Percentiles rank a stretch among this genome's conserved stretches.
These are phyloP conservation scores for Phenacoccus solenopsis DNA, from an alignment of 1,140 invertebrate genomes.

Conservation along the genomic window DNA sequence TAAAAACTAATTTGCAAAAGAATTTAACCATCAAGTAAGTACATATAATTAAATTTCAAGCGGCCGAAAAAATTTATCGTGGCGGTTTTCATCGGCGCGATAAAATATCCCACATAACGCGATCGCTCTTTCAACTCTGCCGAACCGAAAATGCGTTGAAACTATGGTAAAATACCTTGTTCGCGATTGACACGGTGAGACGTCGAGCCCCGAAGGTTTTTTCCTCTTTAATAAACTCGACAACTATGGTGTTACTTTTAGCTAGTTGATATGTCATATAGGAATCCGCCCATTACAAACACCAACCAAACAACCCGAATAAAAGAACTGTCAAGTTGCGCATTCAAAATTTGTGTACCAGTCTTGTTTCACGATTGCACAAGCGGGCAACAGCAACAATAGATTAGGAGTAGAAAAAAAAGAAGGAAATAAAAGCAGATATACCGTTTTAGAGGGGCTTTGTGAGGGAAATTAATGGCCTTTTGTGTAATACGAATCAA, in stretches of 20 bases:
- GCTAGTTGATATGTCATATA: conserved; percentile 16
- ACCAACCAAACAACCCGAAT: conserved; percentile 11
- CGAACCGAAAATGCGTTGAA: too few relatives aligned
- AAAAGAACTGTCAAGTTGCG: conserved; percentile 16
- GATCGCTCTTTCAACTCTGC: too few relatives aligned
- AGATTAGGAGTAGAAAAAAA: neutral
- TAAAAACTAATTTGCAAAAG: too few relatives aligned
- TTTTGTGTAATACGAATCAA: conserved; percentile 18
- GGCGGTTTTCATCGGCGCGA: too few relatives aligned
- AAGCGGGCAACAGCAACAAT: neutral
- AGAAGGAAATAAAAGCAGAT: conserved; percentile 6
- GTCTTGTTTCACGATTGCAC: conserved; percentile 6
- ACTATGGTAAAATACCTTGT: neutral
- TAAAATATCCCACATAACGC: too few relatives aligned
- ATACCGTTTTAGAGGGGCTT: conserved; percentile 7
- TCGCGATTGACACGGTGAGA: neutral
- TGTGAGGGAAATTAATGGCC: conserved; percentile 10
- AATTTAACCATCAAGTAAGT: too few relatives aligned
- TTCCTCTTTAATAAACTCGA: neutral
- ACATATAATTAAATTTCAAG: too few relatives aligned
- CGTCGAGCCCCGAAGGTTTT: conserved; percentile 5
- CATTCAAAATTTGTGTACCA: conserved; percentile 4
- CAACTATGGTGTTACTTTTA: conserved; percentile 13
- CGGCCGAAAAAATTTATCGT: too few relatives aligned
- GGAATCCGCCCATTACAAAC: conserved; percentile 15